A percentile compares a stretch with the other conserved stretches of the same genome.
Evolutionary conservation across 30 jellyfish, hydroid and myxozoan genomes (phyloP).

Genomic region (Rhopilema esculentum): DNA sequence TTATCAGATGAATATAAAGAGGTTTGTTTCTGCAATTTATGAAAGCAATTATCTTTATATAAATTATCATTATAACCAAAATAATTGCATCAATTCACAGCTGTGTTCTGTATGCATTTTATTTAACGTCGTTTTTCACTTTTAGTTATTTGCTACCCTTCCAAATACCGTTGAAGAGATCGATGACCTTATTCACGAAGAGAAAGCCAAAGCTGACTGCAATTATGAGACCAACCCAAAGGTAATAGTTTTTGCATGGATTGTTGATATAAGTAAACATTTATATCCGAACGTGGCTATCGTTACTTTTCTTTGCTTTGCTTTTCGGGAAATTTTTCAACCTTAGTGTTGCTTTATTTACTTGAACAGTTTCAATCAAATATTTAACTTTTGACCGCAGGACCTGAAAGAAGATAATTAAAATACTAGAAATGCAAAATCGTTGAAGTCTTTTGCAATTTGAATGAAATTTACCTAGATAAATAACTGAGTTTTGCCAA

Average conservation of each 20-base stretch:
- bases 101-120: background rate
- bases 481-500: too few relatives aligned
- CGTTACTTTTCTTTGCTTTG: background rate
- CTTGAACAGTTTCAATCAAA: too few relatives aligned
- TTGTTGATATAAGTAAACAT: background rate
- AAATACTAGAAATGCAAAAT: too few relatives aligned
- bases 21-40: conserved; percentile 20
- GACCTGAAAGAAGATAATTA: too few relatives aligned
- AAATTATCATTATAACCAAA: background rate
- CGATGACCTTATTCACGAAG: conserved; percentile 92
- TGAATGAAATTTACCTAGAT: too few relatives aligned
- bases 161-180: conserved; percentile 88
- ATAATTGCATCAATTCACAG: too few relatives aligned
- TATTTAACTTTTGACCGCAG: too few relatives aligned
- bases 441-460: too few relatives aligned
- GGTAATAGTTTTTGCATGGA: conserved; percentile 25
- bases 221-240: conserved; percentile 75
- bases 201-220: conserved; percentile 89
- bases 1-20: conserved; percentile 59
- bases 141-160: conserved; percentile 69
- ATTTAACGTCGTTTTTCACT: background rate
- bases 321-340: too few relatives aligned
- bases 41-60: background rate
- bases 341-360: too few relatives aligned
- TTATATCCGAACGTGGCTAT: background rate